Conservation (phyloP, 2,797 vertebrate genomes). For the Acestrorhynchus altus region DNA sequence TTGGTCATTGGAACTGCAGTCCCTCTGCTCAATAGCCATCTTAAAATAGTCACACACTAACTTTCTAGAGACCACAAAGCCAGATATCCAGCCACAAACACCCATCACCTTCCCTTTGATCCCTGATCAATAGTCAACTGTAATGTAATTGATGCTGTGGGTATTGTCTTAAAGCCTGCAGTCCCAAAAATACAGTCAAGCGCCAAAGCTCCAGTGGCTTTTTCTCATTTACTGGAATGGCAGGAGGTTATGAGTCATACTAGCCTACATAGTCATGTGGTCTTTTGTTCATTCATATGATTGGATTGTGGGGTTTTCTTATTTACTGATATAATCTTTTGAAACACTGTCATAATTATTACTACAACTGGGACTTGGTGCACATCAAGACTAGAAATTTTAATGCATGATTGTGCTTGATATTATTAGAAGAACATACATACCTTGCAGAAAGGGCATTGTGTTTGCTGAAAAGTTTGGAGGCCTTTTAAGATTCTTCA, state of each 20-base stretch:
- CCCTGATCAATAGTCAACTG: conserved; percentile 68
- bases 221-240: conserved; percentile 61
- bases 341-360: neutral
- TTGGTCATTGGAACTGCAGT: conserved; percentile 23
- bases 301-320: neutral
- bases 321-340: neutral
- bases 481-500: conserved; percentile 22
- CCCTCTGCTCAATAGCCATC: conserved; percentile 16
- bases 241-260: conserved; percentile 42
- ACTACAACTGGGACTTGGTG: neutral
- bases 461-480: conserved; percentile 1
- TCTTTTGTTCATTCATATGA: conserved; percentile 7
- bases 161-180: conserved; percentile 57
- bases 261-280: neutral
- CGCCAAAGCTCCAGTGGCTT: conserved; percentile 45
- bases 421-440: conserved; percentile 18
- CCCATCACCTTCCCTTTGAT: conserved; percentile 58
- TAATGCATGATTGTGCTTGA: neutral
- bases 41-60: conserved; percentile 63
- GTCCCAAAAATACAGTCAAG: conserved; percentile 61
- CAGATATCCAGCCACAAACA: conserved; percentile 38
- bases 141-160: conserved; percentile 65
- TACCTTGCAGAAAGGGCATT: conserved; percentile 1
- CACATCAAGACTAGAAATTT: conserved; percentile 1
- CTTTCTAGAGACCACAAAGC: conserved; percentile 53